Conservation (phyloP, 2,797 vertebrate genomes). For the Melanotaenia boesemani region DNA sequence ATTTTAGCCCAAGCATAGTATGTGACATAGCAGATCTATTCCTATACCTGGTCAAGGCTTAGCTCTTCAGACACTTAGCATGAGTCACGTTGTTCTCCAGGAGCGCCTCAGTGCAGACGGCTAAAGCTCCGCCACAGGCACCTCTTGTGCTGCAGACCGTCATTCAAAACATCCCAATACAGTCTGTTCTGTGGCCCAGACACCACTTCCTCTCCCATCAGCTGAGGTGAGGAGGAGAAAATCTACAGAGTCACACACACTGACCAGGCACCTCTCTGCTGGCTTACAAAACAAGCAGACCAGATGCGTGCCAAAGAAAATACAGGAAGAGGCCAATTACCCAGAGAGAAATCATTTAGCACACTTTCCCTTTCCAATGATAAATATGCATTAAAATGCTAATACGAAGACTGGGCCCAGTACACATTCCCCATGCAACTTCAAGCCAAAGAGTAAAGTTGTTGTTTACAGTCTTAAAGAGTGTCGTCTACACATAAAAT, state of each 20-base stretch:
- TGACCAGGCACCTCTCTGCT: conserved; percentile 80
- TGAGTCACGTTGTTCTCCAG: conserved; percentile 48
- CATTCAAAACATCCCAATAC: conserved; percentile 69
- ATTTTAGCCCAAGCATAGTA: conserved; percentile 16
- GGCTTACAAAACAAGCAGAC: conserved; percentile 82
- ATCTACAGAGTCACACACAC: conserved; percentile 75
- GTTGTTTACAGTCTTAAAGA: neutral
- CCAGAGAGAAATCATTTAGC: conserved; percentile 72
- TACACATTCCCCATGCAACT: neutral
- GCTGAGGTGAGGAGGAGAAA: conserved; percentile 46
- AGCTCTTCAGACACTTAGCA: conserved; percentile 32
- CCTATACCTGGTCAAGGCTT: conserved; percentile 27
- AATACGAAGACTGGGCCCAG: neutral
- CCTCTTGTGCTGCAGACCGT: conserved; percentile 47
- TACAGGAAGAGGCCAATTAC: conserved; percentile 76
- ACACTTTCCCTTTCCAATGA: conserved; percentile 28
- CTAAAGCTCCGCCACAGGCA: conserved; percentile 42
- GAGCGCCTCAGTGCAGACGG: conserved; percentile 38
- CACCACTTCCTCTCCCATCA: conserved; percentile 79
- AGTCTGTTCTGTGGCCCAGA: conserved; percentile 78
- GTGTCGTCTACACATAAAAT: neutral
- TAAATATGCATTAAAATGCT: conserved; percentile 16
- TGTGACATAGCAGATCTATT: conserved; percentile 29
- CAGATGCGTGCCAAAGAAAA: conserved; percentile 81
- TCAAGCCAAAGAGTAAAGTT: neutral